Percentiles rank a stretch among this genome's conserved stretches.
phyloP scores from a whole-genome alignment of 2,113 vertebrate genomes.

The Mus musculus region GRCm39 chr10:95690001-95690500 shows the following conservation, averaged over 20 bases:
- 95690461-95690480: not conserved
- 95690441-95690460: not conserved
- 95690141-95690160: too few relatives aligned
- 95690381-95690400: rapidly evolving
- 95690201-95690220: not conserved
- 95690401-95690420: not conserved
- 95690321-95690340: not conserved
- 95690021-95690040: too few relatives aligned
- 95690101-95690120: not conserved
- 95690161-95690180: too few relatives aligned
- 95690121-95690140: not conserved
- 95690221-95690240: not conserved
- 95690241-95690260: not conserved
- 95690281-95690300: not conserved
- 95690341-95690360: not conserved
- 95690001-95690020: too few relatives aligned
- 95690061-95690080: too few relatives aligned
- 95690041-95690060: too few relatives aligned
- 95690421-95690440: rapidly evolving
- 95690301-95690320: not conserved
- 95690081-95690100: too few relatives aligned
- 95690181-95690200: not conserved
- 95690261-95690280: not conserved
- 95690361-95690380: not conserved
- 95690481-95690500: not conserved